Conservation (phyloP, 2,113 vertebrate species). For the Spermophilus dauricus region DNA sequence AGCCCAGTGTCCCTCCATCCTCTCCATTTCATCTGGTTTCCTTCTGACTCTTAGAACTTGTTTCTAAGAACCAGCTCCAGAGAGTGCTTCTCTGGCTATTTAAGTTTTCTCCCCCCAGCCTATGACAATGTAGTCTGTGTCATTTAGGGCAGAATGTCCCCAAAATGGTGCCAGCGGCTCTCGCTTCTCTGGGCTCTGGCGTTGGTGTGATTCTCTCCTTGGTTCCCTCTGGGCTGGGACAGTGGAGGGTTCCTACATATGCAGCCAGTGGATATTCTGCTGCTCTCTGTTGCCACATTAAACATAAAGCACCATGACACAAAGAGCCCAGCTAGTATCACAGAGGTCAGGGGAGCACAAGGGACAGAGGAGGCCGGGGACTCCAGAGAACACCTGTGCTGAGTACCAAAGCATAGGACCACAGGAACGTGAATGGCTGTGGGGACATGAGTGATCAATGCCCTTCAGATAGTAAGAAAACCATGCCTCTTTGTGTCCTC, state of each 20-base stretch:
- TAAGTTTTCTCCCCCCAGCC: not conserved
- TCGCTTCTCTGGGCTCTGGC: too few species aligned
- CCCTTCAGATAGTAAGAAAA: not conserved
- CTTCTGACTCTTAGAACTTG: not conserved
- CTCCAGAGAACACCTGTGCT: not conserved
- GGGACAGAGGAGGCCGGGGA: not conserved
- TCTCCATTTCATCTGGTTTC: not conserved
- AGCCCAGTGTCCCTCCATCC: accelerated
- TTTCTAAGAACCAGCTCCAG: not conserved
- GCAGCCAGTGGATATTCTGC: not conserved
- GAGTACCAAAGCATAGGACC: not conserved
- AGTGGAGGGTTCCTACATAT: not conserved
- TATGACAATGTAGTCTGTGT: not conserved
- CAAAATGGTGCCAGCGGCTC: accelerated
- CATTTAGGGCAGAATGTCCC: not conserved
- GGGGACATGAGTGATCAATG: not conserved
- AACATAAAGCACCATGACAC: not conserved
- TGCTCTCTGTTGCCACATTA: not conserved
- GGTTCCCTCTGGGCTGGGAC: not conserved
- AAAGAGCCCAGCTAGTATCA: not conserved
- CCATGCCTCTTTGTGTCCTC: not conserved
- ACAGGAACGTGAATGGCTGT: not conserved
- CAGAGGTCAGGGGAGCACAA: not conserved
- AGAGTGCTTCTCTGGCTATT: too few species aligned
- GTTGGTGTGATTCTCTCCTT: too few species aligned